Base-by-base conservation (phyloP, 2,113 vertebrate species). In the Clinocottus analis region DNA sequence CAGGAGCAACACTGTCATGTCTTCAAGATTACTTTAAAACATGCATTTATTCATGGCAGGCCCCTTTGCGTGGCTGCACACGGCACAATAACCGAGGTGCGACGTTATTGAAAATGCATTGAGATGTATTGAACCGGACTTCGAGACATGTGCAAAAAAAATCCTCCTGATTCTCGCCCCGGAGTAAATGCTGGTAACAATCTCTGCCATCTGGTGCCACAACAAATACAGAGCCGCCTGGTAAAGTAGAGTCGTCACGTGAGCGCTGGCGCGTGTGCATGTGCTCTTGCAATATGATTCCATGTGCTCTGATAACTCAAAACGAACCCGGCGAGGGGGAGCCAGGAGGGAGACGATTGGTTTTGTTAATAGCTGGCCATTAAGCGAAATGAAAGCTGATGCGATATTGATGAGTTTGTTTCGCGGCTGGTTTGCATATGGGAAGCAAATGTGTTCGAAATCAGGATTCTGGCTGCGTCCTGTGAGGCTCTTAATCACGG, bases 321-420 rank as follows among this genome's bases (percentile, higher is more conserved):
- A 55, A 75, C 61, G 70, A 83, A 53, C 75, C 77, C 56, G 9
- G 58, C 0, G 8, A 76, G 55, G 47, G 79, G 61, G 61, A 70
- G 68, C 43, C 76, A 72, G 70, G 60, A 75, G 82, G 41, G 73
- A 69, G 74, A 67, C 37, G 66, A 87, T 80, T 85, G 89, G 81
- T 73, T 81, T 89, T 83, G 74, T 80, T 92, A 90, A 91, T 90
- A 83, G 82, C 72, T 53, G 75, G 35, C 83, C 85, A 92, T 92
- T 92, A 92, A 85, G 85, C 82, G 65, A 85, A 88, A 92, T 85
- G 69, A 87, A 85, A 87, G 83, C 87, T 89, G 89, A 90, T 89
- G 88, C 75, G 75, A 89, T 89, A 87, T 85, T 90, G 87, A 91
- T 90, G 86, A 89, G 89, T 87, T 89, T 90, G 88, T 90, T 89